Percentiles rank a stretch among this genome's conserved stretches.
These are phyloP conservation scores for Parazoanthus darwini DNA, from an alignment of 92 coral and sea anemone species.

Conservation along the genomic window DNA sequence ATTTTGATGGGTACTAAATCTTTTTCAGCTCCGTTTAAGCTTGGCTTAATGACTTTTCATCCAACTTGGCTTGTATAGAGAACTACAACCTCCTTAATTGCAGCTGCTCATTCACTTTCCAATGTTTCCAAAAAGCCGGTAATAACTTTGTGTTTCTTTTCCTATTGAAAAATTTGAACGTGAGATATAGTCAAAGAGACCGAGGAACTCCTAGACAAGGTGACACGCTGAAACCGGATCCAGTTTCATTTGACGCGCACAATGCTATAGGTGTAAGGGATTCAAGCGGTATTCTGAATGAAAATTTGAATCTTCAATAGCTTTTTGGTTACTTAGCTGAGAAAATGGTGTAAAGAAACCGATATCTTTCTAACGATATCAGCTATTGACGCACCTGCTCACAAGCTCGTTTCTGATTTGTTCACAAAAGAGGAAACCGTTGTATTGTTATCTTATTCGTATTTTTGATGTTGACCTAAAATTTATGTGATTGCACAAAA, in stretches of 20 bases:
- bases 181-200: no score
- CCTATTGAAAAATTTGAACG: not conserved
- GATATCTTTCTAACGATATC: not conserved
- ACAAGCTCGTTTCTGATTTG: constrained; percentile 6
- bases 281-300: not conserved
- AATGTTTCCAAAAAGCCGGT: not conserved
- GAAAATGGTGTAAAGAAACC: constrained; percentile 9
- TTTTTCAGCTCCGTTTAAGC: not conserved
- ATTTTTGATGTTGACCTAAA: not conserved
- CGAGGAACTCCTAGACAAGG: not conserved
- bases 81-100: not conserved
- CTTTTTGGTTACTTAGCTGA: not conserved
- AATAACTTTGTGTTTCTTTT: not conserved
- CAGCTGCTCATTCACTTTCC: not conserved
- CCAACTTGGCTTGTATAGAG: not conserved
- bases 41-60: not conserved
- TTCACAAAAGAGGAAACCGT: not conserved
- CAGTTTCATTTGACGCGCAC: not conserved
- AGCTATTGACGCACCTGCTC: constrained; percentile 13
- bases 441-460: not conserved
- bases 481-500: not conserved
- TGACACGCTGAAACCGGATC: not conserved
- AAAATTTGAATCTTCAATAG: not conserved
- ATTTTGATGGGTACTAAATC: not conserved
- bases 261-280: not conserved